Percentiles rank a stretch among this genome's conserved stretches.
These are phyloP conservation scores for Hermaeophaga mercurialis DNA, from an alignment of 2,888 invertebrate species.

Conservation along the genomic window DNA sequence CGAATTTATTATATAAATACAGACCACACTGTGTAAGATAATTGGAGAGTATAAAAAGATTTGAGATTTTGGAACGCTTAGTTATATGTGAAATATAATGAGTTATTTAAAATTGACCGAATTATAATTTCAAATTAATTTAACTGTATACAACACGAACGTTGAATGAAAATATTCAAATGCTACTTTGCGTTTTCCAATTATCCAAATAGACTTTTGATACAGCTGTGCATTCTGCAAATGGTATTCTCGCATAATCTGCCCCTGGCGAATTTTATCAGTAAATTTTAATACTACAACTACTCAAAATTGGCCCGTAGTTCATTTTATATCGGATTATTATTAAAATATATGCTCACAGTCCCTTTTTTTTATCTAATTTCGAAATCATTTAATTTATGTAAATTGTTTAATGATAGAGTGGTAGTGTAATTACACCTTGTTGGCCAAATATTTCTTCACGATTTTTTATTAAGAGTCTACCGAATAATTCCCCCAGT, in stretches of 20 bases:
- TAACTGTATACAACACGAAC: background rate
- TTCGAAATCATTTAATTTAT: slow-evolving; percentile 44
- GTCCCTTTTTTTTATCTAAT: slow-evolving; percentile 41
- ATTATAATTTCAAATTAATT: slow-evolving; percentile 7
- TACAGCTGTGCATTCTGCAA: background rate
- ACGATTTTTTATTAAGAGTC: slow-evolving; percentile 24
- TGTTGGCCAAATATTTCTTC: slow-evolving; percentile 43
- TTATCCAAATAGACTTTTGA: slow-evolving; percentile 2
- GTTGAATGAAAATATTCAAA: slow-evolving; percentile 3
- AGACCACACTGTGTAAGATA: no score
- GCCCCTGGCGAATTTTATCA: slow-evolving; percentile 7
- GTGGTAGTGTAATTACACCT: slow-evolving; percentile 39
- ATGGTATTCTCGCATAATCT: background rate
- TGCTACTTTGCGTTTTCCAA: slow-evolving; percentile 4
- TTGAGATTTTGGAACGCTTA: no score
- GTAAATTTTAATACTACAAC: slow-evolving; percentile 22
- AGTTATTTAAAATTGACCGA: background rate
- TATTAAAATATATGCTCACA: slow-evolving; percentile 42
- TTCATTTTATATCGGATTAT: slow-evolving; percentile 30
- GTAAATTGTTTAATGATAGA: slow-evolving; percentile 46
- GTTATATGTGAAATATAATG: background rate
- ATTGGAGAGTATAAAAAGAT: no score
- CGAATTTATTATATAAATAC: no score
- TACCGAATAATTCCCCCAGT: slow-evolving; percentile 24
- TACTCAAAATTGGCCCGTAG: slow-evolving; percentile 19